phyloP scores from a whole-genome alignment of 23 tunicate genomes.

The Corella eumyota region DNA sequence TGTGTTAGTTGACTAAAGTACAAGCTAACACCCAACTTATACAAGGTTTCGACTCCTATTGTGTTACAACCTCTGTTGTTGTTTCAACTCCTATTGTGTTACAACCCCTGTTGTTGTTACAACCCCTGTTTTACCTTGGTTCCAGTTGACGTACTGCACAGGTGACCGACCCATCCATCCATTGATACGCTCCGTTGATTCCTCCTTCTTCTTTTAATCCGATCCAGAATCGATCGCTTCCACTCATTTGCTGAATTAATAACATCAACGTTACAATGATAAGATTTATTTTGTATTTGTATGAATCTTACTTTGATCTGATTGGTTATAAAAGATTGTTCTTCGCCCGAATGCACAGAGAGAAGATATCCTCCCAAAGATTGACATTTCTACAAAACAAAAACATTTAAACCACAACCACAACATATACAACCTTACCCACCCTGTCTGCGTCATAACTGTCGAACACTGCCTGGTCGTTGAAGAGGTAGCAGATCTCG shows the following conservation, averaged over 20 bases:
- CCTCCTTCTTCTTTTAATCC: constrained; percentile 72
- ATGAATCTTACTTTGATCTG: constrained; percentile 68
- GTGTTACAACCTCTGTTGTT: too few species aligned
- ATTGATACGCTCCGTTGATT: constrained; percentile 52
- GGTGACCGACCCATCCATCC: constrained; percentile 82
- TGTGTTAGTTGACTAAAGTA: too few species aligned
- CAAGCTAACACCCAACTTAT: too few species aligned
- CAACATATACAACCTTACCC: not conserved
- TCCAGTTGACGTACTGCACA: constrained; percentile 78
- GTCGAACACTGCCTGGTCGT: constrained; percentile 8
- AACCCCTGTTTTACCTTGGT: constrained; percentile 67
- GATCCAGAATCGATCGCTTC: constrained; percentile 48
- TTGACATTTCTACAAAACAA: constrained; percentile 36
- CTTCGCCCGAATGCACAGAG: constrained; percentile 50
- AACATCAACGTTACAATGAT: not conserved
- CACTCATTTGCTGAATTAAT: constrained; percentile 14
- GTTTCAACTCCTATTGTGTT: constrained; percentile 4
- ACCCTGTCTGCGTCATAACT: constrained; percentile 49
- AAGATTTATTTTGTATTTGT: too few species aligned
- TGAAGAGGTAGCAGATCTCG: constrained; percentile 64
- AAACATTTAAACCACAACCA: not conserved
- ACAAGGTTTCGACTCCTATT: too few species aligned
- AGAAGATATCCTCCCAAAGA: constrained; percentile 41
- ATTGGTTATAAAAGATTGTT: constrained; percentile 64
- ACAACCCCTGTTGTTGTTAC: constrained; percentile 45